Base-by-base conservation (phyloP, 2,888 invertebrate species). In the Tolmerus cingulatus region DNA sequence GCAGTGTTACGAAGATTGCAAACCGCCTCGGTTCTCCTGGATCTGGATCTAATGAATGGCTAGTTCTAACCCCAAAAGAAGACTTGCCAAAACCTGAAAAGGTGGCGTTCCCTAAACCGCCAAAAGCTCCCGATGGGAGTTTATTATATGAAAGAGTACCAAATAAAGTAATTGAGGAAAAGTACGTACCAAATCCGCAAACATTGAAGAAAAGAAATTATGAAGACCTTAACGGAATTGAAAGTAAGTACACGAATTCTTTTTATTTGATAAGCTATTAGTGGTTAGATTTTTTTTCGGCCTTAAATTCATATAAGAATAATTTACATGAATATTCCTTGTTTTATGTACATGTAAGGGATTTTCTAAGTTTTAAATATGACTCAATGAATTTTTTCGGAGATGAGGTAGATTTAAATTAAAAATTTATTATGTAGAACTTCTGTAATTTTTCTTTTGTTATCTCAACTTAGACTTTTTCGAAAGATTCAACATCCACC, bases 51-150 rank as follows among this genome's bases (percentile, higher is more conserved):
- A 95, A 95, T 82, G 93, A 93, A 89, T 93, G 93, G 93, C 89
- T 93, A 74, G 90, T 92, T 87, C 90, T 93, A 51, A 93, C 93
- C 89, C 92, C 92, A 85, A 93, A 92, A 91, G 93, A 93, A 89
- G 94, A 95, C 93, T 94, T 97, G 93, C 97, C 97, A 89, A 94
- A 95, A 93, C 97, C 97, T 55, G 95, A 95, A 90, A 95, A 96
- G 91, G 95, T 96, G 89, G 96, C 96, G 90, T 98, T 97, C 93
- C 98, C 98, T 86, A 96, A 97, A 93, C 98, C 98, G 89, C 97
- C 97, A 79, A 97, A 97, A 93, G 97, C 96, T 88, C 96, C 93
- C 94, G 97, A 98, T 92, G 98, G 97, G 90, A 97, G 97, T 93
- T 94, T 98, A 89, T 92, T 97, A 90, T 97, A 97, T 92, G 97